phyloP scores from a whole-genome alignment of 2,113 vertebrate genomes.

The Piaya cayana region DNA sequence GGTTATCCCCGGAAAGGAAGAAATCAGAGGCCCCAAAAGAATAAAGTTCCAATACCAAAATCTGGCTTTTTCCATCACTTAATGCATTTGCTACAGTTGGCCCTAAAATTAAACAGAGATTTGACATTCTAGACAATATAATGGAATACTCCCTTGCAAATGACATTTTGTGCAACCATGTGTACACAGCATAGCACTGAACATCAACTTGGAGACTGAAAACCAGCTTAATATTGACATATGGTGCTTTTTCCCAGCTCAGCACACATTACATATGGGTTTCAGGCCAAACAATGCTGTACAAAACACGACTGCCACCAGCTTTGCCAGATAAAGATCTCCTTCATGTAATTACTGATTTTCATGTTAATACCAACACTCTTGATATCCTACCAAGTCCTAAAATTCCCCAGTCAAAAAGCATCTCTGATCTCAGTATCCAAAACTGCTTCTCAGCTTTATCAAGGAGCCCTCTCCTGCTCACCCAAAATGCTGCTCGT shows the following conservation, averaged over 20 bases:
- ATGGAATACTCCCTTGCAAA: not conserved
- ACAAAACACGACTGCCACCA: not conserved
- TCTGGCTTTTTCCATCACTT: not conserved
- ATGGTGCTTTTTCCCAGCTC: not conserved
- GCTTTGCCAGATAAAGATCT: not conserved
- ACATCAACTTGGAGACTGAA: not conserved
- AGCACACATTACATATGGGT: not conserved
- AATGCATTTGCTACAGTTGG: not conserved
- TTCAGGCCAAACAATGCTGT: not conserved
- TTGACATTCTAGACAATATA: not conserved
- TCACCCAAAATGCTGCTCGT: not conserved
- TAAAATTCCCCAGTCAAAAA: fast-evolving
- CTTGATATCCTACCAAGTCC: not conserved
- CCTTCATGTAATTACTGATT: not conserved
- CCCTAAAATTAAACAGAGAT: not conserved
- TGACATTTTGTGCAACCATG: not conserved
- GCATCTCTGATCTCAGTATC: not conserved
- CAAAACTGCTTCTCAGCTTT: not conserved
- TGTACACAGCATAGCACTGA: not conserved
- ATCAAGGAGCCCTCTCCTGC: not conserved
- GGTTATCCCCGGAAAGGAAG: not conserved
- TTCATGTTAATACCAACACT: not conserved
- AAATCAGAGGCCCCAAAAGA: not conserved
- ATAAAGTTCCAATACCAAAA: not conserved
- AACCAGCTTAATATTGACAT: not conserved